A percentile compares a stretch with the other conserved stretches of the same genome.
Evolutionary conservation across 2,113 vertebrate genomes (phyloP).

Genomic region (Trichomycterus rosablanca): DNA sequence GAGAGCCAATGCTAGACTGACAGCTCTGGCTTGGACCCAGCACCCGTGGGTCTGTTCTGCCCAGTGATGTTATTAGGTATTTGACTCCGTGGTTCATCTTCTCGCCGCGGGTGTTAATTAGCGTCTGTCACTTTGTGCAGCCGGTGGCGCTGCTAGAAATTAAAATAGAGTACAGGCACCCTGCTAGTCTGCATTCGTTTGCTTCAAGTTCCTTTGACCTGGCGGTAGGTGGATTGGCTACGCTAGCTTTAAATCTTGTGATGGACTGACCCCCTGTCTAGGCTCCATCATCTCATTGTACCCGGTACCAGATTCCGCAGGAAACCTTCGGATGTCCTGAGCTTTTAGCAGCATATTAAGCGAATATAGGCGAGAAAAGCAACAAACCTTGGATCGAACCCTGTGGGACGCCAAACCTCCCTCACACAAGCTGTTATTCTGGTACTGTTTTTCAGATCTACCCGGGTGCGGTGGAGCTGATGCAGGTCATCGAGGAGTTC

Average conservation of each 20-base stretch:
- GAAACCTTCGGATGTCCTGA: too few relatives aligned
- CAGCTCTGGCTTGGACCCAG: constrained; percentile 37
- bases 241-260: too few relatives aligned
- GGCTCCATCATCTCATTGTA: too few relatives aligned
- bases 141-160: not conserved
- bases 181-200: too few relatives aligned
- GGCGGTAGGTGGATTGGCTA: too few relatives aligned
- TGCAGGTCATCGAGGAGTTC: constrained; percentile 99
- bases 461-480: constrained; percentile 93
- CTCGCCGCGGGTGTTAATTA: constrained; percentile 54
- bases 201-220: too few relatives aligned
- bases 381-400: too few relatives aligned
- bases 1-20: constrained; percentile 57
- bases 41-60: constrained; percentile 38
- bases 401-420: not conserved
- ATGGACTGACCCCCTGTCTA: too few relatives aligned
- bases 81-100: constrained; percentile 25
- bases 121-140: constrained; percentile 49
- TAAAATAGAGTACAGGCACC: too few relatives aligned
- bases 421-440: constrained; percentile 8
- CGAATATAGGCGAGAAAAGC: too few relatives aligned
- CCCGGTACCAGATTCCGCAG: too few relatives aligned
- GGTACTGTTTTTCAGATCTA: constrained; percentile 78
- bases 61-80: constrained; percentile 49
- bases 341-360: too few relatives aligned